Conservation (phyloP, 2,113 vertebrate genomes). For the Melanotaenia duboulayi region DNA sequence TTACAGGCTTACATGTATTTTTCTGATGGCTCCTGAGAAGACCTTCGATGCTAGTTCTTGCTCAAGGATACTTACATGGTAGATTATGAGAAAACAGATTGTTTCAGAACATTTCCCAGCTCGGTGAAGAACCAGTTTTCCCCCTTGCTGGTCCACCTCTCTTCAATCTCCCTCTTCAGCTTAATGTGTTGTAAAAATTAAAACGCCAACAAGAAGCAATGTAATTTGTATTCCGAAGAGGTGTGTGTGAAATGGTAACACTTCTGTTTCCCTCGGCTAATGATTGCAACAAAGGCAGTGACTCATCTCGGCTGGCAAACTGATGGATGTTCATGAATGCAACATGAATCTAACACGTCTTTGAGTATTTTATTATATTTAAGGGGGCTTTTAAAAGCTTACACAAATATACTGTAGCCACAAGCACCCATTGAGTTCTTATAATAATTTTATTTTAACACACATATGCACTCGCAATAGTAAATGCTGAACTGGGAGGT, state of each 20-base stretch:
- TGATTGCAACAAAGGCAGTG: neutral
- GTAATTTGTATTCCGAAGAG: neutral
- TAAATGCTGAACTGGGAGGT: neutral
- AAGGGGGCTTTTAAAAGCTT: neutral
- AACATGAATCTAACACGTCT: slow-evolving; percentile 1
- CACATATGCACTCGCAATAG: neutral
- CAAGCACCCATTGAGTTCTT: neutral
- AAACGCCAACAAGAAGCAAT: neutral
- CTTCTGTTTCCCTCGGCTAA: slow-evolving; percentile 4
- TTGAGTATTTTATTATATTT: neutral
- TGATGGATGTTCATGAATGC: slow-evolving; percentile 10
- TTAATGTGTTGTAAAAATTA: slow-evolving; percentile 1
- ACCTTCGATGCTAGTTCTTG: slow-evolving; percentile 14
- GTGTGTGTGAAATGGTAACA: slow-evolving; percentile 4
- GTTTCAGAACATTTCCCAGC: slow-evolving; percentile 18
- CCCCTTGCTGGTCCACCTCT: neutral
- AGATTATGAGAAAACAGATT: neutral
- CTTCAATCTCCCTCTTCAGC: neutral
- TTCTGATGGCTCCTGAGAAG: slow-evolving; percentile 9
- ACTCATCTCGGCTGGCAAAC: neutral
- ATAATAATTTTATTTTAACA: neutral
- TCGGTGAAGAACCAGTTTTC: neutral
- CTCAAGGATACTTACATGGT: slow-evolving; percentile 6
- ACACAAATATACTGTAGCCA: neutral
- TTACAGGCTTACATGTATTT: slow-evolving; percentile 17